These are phyloP conservation scores for Brachypterus glaber DNA, from an alignment of 2,888 invertebrate genomes.

Conservation along the genomic window DNA sequence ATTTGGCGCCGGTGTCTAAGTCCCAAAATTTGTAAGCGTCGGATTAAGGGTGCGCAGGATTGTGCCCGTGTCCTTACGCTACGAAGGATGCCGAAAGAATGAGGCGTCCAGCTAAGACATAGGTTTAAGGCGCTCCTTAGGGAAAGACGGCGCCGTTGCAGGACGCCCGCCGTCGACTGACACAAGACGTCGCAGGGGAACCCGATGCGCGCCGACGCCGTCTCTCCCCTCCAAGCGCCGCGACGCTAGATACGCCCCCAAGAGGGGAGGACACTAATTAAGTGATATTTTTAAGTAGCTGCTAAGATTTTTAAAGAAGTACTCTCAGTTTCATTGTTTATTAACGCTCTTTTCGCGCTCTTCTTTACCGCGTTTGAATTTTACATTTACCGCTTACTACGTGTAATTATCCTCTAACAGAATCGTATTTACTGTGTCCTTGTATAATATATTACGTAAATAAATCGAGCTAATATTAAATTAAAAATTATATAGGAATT, in stretches of 20 bases:
- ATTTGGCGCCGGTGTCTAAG: slow-evolving; percentile 20
- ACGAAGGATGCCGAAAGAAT: slow-evolving; percentile 41
- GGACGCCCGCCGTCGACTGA: slow-evolving; percentile 42
- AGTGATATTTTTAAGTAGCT: slow-evolving; percentile 41
- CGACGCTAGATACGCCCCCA: slow-evolving; percentile 35
- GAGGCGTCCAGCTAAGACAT: slow-evolving; percentile 40
- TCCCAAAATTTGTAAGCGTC: slow-evolving; percentile 18
- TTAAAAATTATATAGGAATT: no score
- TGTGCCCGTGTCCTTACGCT: slow-evolving; percentile 35
- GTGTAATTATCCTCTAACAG: no score
- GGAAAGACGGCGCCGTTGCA: slow-evolving; percentile 39
- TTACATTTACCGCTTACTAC: no score
- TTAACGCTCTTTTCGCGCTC: no score
- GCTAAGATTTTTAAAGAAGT: slow-evolving; percentile 41
- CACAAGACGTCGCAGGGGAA: slow-evolving; percentile 40
- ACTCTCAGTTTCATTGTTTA: slow-evolving; percentile 29
- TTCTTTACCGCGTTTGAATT: no score
- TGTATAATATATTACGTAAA: no score
- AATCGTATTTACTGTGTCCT: no score
- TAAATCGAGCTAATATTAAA: no score
- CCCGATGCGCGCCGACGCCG: slow-evolving; percentile 37
- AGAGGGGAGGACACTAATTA: slow-evolving; percentile 38
- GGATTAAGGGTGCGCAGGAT: slow-evolving; percentile 24
- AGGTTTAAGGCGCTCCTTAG: slow-evolving; percentile 39
- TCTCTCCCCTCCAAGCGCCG: slow-evolving; percentile 29